phyloP scores from a whole-genome alignment of 2,888 invertebrate genomes.

The Ctena decussata region DNA sequence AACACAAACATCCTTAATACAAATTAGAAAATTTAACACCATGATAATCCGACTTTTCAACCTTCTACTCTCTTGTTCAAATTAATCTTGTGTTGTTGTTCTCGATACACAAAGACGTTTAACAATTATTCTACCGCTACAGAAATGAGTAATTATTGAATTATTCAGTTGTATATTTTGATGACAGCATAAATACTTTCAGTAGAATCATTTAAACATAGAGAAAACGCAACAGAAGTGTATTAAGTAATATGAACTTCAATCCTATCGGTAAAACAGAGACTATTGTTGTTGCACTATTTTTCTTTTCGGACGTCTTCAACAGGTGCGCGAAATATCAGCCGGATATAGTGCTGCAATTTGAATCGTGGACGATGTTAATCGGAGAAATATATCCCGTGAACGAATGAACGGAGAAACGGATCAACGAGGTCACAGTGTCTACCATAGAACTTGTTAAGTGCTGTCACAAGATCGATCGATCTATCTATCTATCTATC shows the following conservation, averaged over 20 bases:
- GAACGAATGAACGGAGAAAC: not conserved
- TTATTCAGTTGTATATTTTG: not conserved
- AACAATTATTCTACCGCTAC: not conserved
- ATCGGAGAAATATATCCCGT: not conserved
- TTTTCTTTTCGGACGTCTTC: not conserved
- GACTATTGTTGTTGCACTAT: not conserved
- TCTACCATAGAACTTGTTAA: too few species aligned
- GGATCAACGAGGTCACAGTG: not conserved
- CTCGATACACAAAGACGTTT: constrained; percentile 5
- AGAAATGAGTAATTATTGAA: not conserved
- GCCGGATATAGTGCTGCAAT: not conserved
- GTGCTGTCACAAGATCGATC: too few species aligned
- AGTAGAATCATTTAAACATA: not conserved
- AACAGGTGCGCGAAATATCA: constrained; percentile 17
- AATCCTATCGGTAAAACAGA: not conserved
- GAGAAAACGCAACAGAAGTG: not conserved
- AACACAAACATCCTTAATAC: not conserved
- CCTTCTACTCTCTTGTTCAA: not conserved
- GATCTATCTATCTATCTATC: too few species aligned
- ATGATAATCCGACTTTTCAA: not conserved
- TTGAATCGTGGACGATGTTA: not conserved
- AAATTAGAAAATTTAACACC: not conserved
- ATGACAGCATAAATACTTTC: not conserved
- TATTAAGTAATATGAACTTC: not conserved
- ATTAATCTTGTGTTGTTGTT: not conserved